A percentile compares a stretch with the other conserved stretches of the same genome.
phyloP scores from a whole-genome alignment of 2,888 invertebrate genomes.

The Tryphoninae sp. region DNA sequence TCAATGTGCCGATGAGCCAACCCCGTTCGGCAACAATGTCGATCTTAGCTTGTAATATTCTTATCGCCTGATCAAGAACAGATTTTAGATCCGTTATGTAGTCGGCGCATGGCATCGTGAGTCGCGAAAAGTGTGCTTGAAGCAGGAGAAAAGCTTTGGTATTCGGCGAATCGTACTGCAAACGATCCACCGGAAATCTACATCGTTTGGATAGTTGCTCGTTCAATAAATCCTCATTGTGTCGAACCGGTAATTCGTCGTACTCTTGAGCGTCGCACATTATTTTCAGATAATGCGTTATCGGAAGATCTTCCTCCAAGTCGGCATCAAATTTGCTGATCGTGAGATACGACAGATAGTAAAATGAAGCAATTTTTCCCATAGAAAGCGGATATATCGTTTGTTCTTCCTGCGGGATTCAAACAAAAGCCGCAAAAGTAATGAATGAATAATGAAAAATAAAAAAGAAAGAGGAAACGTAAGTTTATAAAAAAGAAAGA shows the following conservation, averaged over 20 bases:
- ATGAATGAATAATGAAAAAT: constrained; percentile 27
- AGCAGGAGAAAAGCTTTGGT: constrained; percentile 96
- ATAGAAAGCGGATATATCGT: constrained; percentile 82
- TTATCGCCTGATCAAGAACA: constrained; percentile 96
- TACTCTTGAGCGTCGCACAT: constrained; percentile 95
- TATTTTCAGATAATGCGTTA: constrained; percentile 89
- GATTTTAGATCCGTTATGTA: constrained; percentile 98
- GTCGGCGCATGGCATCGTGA: constrained; percentile 93
- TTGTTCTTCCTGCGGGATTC: constrained; percentile 70
- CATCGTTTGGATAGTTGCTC: constrained; percentile 92
- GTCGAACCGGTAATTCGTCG: constrained; percentile 96
- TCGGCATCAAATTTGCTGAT: constrained; percentile 91
- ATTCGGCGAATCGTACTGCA: constrained; percentile 94
- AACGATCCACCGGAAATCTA: constrained; percentile 87
- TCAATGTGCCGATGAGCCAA: constrained; percentile 92
- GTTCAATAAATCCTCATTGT: constrained; percentile 97
- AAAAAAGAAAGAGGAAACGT: not conserved
- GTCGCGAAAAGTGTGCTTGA: constrained; percentile 95
- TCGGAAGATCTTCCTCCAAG: constrained; percentile 85
- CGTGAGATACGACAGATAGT: constrained; percentile 96
- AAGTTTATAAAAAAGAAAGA: not conserved
- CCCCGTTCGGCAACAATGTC: constrained; percentile 95
- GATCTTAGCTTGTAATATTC: constrained; percentile 98
- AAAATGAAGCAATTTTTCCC: constrained; percentile 97
- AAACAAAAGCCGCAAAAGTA: constrained; percentile 16